Base-by-base conservation (phyloP, 2,113 vertebrate species). In the Dinomys branickii region DNA sequence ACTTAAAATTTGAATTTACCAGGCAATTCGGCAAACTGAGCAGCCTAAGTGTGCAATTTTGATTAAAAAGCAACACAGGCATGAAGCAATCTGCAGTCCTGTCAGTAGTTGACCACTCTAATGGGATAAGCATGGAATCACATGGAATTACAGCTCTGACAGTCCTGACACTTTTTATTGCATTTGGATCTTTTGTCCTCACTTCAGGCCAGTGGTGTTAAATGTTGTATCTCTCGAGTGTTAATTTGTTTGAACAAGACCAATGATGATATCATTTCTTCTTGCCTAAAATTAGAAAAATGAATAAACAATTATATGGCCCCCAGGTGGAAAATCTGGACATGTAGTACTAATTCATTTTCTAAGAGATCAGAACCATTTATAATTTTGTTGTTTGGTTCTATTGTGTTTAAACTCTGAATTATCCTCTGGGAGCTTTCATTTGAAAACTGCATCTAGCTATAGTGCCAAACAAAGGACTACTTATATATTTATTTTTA, bases 41-140 rank as follows among this genome's bases (percentile, higher is more conserved):
- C 5, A 56, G 30, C 30, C 41, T 14, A 94, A 41, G 8, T 44
- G 10, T 73, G 20, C 75, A 30, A 86, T 50, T 92, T 75, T 96
- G 91, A 93, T 89, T 85, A 96, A 73, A 97, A 94, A 88, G 52
- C 93, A 97, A 77, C 86, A 97, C 38, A 95, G 65, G 88, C 98
- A 92, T 73, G 30, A 59, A 54, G 44, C 35, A 20, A 52, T 88
- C 81, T 95, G 92, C 4, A 73, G 54, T 88, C 67, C 91, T 82
- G 77, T 78, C 78, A 44, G 83, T 5, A 16, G 8, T 6, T 92
- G n/a, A 44, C 87, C 38, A 82, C n/a, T 90, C 22, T 35, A 78
- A 44, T 84, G 47, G 81, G 94, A 84, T 81, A 47, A 83, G 30
- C 86, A n/a, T 78, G 52, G 94, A 96, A 96, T 97, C 85, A 97